Evolutionary conservation across 2,888 invertebrate genomes (phyloP).

Genomic region (Nymphalis urticae): DNA sequence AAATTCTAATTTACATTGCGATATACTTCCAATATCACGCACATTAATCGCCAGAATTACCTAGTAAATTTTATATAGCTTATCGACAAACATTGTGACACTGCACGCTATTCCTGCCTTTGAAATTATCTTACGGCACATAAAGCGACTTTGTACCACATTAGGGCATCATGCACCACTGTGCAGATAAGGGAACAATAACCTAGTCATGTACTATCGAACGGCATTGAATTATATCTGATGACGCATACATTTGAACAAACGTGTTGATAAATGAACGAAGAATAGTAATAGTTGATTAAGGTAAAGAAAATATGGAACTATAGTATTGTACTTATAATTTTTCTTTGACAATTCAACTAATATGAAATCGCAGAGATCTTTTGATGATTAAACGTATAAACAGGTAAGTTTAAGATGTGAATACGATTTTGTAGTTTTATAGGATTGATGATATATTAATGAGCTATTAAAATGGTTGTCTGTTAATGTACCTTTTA

Average conservation of each 20-base stretch:
- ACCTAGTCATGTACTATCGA: constrained; percentile 32
- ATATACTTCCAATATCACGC: too few relatives aligned
- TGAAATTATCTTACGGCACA: constrained; percentile 32
- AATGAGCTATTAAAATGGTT: too few relatives aligned
- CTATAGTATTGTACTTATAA: not conserved
- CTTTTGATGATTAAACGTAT: too few relatives aligned
- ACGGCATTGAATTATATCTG: constrained; percentile 26
- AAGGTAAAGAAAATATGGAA: not conserved
- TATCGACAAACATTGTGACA: constrained; percentile 9
- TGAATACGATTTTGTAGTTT: too few relatives aligned
- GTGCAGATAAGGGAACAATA: constrained; percentile 41
- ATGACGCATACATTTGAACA: constrained; percentile 18
- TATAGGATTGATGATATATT: too few relatives aligned
- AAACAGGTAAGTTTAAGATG: too few relatives aligned
- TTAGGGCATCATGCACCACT: constrained; percentile 39
- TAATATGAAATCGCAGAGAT: too few relatives aligned
- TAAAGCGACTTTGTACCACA: constrained; percentile 40
- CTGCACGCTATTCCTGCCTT: constrained; percentile 19
- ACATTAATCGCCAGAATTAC: not conserved
- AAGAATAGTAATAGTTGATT: not conserved
- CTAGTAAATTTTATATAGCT: not conserved
- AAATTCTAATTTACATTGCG: too few relatives aligned
- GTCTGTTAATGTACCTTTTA: too few relatives aligned
- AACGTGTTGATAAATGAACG: constrained; percentile 10
- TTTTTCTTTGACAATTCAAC: too few relatives aligned